A percentile compares a stretch with the other conserved stretches of the same genome.
These are phyloP conservation scores for Bactericera cockerelli DNA, from an alignment of 1,140 invertebrate species.

Conservation along the genomic window DNA sequence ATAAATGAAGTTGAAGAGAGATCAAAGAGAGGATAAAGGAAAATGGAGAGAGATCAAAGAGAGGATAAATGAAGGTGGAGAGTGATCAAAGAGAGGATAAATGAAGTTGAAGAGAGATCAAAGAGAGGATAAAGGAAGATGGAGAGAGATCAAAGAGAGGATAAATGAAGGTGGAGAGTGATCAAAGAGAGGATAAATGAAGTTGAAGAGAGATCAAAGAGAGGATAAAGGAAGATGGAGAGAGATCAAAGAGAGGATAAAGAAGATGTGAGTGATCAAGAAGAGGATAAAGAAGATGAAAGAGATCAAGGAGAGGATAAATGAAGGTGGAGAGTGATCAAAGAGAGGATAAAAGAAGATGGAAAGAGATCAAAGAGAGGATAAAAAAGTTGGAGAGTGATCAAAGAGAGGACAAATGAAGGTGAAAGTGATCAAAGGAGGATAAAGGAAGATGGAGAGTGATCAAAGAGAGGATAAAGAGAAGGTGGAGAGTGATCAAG, in stretches of 20 bases:
- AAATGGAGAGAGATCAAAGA: background rate
- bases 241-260: no score
- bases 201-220: background rate
- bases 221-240: background rate
- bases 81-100: background rate
- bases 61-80: background rate
- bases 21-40: background rate
- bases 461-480: no score
- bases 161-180: background rate
- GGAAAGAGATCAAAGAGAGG: constrained; percentile 12
- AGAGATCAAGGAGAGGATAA: background rate
- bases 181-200: background rate
- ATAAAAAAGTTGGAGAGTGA: no score
- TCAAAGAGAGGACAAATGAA: background rate
- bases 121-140: background rate
- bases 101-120: background rate
- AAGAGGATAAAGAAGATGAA: background rate
- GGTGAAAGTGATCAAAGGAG: background rate
- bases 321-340: background rate
- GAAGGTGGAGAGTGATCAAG: background rate
- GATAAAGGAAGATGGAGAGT: background rate
- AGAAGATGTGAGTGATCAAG: no score
- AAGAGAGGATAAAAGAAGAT: background rate
- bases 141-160: background rate
- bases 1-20: background rate